phyloP scores from a whole-genome alignment of 2,888 invertebrate genomes.

The Pachydiplax longipennis region DNA sequence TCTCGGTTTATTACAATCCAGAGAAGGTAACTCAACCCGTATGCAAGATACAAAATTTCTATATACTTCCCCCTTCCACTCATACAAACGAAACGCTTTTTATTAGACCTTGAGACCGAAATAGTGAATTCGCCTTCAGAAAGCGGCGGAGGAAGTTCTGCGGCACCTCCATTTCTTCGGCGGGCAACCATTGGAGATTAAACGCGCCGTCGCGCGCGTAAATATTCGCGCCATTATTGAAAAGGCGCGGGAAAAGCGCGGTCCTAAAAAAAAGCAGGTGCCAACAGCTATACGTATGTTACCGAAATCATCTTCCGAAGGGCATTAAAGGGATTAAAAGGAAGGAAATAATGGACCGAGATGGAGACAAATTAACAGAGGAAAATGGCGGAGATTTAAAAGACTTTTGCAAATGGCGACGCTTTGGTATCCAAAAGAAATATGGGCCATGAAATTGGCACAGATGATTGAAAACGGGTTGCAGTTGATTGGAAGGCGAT shows the following conservation, averaged over 20 bases:
- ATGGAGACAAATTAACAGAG: not conserved
- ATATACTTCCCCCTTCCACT: too few relatives aligned
- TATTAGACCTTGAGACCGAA: too few relatives aligned
- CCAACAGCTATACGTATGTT: not conserved
- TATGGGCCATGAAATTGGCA: not conserved
- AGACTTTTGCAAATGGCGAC: not conserved
- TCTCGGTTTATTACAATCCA: too few relatives aligned
- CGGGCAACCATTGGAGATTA: too few relatives aligned
- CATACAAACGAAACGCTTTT: too few relatives aligned
- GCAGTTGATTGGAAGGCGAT: not conserved
- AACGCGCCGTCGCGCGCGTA: not conserved
- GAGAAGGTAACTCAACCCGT: too few relatives aligned
- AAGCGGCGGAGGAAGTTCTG: too few relatives aligned
- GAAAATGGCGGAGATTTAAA: not conserved
- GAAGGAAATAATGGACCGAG: not conserved
- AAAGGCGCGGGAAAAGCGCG: not conserved
- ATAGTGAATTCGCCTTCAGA: too few relatives aligned
- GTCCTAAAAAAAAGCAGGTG: not conserved
- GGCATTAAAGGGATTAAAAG: not conserved
- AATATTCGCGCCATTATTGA: not conserved
- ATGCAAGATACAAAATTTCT: too few relatives aligned
- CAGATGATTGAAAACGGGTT: not conserved
- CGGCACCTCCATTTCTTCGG: too few relatives aligned
- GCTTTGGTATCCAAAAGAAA: not conserved
- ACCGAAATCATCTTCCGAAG: not conserved